Evolutionary conservation across 2,113 vertebrate species (phyloP).

Genomic region (Pollimyrus isidori): DNA sequence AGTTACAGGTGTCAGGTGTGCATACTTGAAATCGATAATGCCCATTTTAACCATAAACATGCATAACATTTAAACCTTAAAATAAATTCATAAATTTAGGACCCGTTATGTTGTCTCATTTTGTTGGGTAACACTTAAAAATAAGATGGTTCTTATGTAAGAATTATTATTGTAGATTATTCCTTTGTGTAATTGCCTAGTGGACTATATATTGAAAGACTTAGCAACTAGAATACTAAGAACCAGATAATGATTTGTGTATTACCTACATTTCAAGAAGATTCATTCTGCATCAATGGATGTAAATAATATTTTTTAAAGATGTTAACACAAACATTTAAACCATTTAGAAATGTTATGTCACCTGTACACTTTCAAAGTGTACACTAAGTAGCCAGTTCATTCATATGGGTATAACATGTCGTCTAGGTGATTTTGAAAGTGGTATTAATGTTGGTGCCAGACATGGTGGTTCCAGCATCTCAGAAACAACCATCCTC

Average conservation of each 20-base stretch:
- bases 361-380: neutral
- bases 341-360: neutral
- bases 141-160: neutral
- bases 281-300: neutral
- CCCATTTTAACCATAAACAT: neutral
- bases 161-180: neutral
- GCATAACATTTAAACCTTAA: neutral
- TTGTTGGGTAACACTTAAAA: neutral
- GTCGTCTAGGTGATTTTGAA: neutral
- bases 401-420: neutral
- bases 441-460: neutral
- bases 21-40: neutral
- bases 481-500: neutral
- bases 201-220: neutral
- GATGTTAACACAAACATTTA: neutral
- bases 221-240: neutral
- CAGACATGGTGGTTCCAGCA: neutral
- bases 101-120: neutral
- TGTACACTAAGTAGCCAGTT: neutral
- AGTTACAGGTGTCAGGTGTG: neutral
- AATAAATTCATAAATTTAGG: neutral
- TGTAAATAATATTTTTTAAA: neutral
- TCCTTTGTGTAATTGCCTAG: neutral
- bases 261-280: neutral
- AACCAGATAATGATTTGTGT: neutral